phyloP scores from a whole-genome alignment of 2,113 vertebrate species.

The Pimephales promelas region DNA sequence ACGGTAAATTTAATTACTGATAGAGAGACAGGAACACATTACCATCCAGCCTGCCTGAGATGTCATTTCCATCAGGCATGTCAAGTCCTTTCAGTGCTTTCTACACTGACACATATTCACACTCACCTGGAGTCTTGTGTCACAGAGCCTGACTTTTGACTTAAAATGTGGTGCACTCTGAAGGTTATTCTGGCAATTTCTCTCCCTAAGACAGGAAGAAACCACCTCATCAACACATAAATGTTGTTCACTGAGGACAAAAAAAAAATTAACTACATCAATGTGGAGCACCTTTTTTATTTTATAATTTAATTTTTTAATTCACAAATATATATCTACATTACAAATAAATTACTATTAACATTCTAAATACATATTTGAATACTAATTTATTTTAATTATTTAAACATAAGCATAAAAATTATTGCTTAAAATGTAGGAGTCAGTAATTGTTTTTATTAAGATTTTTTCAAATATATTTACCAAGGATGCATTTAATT shows the following conservation, averaged over 20 bases:
- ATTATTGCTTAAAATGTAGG: neutral
- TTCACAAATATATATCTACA: neutral
- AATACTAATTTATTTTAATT: neutral
- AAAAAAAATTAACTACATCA: neutral
- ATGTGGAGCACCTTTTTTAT: neutral
- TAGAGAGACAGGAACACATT: conserved; percentile 73
- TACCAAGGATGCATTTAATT: neutral
- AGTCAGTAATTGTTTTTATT: neutral
- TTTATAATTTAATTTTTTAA: neutral
- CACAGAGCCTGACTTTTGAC: neutral
- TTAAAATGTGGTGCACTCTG: neutral
- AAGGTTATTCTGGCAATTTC: neutral
- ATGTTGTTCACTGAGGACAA: neutral
- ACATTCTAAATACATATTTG: neutral
- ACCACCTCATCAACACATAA: neutral
- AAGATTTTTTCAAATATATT: neutral
- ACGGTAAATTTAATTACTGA: conserved; percentile 75
- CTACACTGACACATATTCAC: conserved; percentile 54
- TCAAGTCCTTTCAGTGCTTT: conserved; percentile 63
- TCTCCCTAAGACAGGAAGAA: neutral
- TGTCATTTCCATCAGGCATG: conserved; percentile 72
- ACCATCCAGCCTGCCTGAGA: conserved; percentile 72
- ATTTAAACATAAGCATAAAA: neutral
- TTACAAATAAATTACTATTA: no score
- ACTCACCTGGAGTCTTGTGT: conserved; percentile 65